Evolutionary conservation across 2,113 vertebrate species (phyloP).

Genomic region (Pangasianodon gigas): DNA sequence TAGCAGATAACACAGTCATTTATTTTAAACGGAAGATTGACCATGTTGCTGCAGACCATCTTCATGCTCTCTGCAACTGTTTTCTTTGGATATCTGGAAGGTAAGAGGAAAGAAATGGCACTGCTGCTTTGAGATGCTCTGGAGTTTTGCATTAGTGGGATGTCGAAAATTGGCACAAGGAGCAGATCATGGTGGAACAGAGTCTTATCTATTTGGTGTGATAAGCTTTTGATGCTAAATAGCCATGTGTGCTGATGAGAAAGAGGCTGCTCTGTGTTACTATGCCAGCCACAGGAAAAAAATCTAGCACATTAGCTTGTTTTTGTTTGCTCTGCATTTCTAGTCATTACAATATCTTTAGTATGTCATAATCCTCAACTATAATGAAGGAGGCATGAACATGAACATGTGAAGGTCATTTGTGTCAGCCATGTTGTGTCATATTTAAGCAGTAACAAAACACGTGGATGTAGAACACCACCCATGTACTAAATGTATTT

Average conservation of each 20-base stretch:
- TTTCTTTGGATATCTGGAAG: conserved; percentile 74
- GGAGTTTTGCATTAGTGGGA: conserved; percentile 38
- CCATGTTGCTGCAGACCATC: conserved; percentile 77
- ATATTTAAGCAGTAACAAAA: conserved; percentile 26
- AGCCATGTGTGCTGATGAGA: conserved; percentile 24
- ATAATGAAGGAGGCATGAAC: background rate
- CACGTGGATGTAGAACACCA: conserved; percentile 1
- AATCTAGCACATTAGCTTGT: background rate
- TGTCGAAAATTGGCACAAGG: conserved; percentile 27
- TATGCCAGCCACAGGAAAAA: conserved; percentile 2
- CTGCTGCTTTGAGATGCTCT: conserved; percentile 26
- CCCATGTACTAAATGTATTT: background rate
- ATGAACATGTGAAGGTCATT: conserved; percentile 22
- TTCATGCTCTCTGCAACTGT: conserved; percentile 73
- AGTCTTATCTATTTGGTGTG: conserved; percentile 11
- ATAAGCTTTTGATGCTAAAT: conserved; percentile 6
- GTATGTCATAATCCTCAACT: background rate
- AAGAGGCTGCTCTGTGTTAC: conserved; percentile 30
- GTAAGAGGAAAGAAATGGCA: conserved; percentile 66
- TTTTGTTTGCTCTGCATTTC: background rate
- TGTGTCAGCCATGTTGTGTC: conserved; percentile 21
- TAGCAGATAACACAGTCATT: conserved; percentile 72
- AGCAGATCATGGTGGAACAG: conserved; percentile 33
- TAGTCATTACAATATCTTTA: background rate
- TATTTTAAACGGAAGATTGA: conserved; percentile 67